phyloP scores from a whole-genome alignment of 2,888 invertebrate species.

The Papilio demoleus region DNA sequence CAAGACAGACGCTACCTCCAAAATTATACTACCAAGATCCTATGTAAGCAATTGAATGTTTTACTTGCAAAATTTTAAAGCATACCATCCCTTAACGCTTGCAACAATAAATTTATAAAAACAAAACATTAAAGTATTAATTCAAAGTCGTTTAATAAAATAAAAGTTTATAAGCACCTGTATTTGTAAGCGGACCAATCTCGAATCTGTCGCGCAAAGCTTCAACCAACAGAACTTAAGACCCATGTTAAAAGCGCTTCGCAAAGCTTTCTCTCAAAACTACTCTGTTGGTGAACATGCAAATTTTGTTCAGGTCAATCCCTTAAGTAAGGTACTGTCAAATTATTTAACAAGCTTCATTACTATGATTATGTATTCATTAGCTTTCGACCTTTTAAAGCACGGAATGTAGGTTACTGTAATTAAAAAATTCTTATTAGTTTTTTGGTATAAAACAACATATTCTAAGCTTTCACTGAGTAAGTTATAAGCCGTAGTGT shows the following conservation, averaged over 20 bases:
- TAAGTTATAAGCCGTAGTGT: not conserved
- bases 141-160: not conserved
- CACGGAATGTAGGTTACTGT: not conserved
- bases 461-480: not conserved
- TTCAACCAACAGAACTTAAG: conserved; percentile 18
- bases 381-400: too few relatives aligned
- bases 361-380: not conserved
- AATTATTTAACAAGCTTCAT: not conserved
- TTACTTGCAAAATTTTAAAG: not conserved
- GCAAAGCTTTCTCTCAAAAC: not conserved
- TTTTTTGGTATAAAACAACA: too few relatives aligned
- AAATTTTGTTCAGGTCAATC: conserved; percentile 32
- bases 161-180: not conserved
- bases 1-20: not conserved
- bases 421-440: too few relatives aligned
- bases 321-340: conserved; percentile 3
- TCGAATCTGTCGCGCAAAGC: not conserved
- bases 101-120: not conserved
- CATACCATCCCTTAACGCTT: not conserved
- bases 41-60: not conserved
- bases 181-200: not conserved
- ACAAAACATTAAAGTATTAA: too few relatives aligned
- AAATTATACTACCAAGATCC: not conserved
- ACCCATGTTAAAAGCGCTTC: conserved; percentile 15
- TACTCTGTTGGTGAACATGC: conserved; percentile 21